These are phyloP conservation scores for Brachionichthys hirsutus DNA, from an alignment of 2,113 vertebrate species.

Conservation along the genomic window DNA sequence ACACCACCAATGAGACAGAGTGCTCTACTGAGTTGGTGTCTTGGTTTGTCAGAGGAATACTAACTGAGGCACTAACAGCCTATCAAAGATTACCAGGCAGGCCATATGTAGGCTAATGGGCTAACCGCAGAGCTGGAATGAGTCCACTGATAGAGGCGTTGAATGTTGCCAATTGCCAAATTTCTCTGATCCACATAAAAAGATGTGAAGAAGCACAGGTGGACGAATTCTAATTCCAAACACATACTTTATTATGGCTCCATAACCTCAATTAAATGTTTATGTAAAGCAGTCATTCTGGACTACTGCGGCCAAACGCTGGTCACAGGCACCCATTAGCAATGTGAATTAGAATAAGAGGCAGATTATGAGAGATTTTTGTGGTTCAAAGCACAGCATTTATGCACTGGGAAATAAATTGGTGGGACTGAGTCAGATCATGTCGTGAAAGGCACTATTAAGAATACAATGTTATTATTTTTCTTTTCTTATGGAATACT, in stretches of 20 bases:
- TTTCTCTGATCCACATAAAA: neutral
- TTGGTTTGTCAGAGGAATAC: constrained; percentile 35
- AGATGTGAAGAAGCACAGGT: constrained; percentile 30
- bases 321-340: constrained; percentile 11
- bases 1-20: constrained; percentile 9
- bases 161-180: constrained; percentile 25
- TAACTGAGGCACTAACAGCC: constrained; percentile 30
- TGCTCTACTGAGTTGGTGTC: constrained; percentile 10
- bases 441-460: too few relatives aligned
- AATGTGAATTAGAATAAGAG: constrained; percentile 34
- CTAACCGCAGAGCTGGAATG: constrained; percentile 21
- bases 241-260: constrained; percentile 6
- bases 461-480: too few relatives aligned
- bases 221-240: constrained; percentile 12
- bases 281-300: constrained; percentile 26
- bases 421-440: neutral
- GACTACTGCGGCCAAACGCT: constrained; percentile 22
- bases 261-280: constrained; percentile 13
- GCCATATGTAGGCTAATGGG: constrained; percentile 48
- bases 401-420: neutral
- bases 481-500: too few relatives aligned
- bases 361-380: constrained; percentile 9
- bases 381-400: constrained; percentile 1
- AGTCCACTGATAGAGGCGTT: constrained; percentile 20
- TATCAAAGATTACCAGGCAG: constrained; percentile 25